A percentile compares a stretch with the other conserved stretches of the same genome.
phyloP scores from a whole-genome alignment of 2,888 invertebrate genomes.

The Busseola fusca region DNA sequence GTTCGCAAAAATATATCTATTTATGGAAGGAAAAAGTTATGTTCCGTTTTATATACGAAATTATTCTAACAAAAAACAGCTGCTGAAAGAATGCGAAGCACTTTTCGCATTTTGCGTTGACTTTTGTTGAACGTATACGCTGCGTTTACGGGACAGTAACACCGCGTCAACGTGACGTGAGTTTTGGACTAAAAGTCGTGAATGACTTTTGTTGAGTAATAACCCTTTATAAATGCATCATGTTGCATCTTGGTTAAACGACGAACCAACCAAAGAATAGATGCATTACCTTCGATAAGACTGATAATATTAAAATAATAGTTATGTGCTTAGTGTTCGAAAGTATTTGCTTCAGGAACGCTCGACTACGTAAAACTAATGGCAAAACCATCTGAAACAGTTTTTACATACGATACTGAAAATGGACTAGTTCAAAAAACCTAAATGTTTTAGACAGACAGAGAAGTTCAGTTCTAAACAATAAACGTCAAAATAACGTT shows the following conservation, averaged over 20 bases:
- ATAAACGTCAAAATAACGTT: neutral
- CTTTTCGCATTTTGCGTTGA: too few species aligned
- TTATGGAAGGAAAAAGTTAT: neutral
- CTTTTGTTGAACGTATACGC: too few species aligned
- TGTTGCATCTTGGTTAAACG: too few species aligned
- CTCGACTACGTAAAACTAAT: neutral
- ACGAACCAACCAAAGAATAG: too few species aligned
- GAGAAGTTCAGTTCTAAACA: neutral
- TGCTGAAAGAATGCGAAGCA: neutral
- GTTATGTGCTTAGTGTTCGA: too few species aligned
- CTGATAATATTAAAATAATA: too few species aligned
- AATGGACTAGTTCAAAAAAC: neutral
- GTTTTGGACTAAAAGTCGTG: too few species aligned
- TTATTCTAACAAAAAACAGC: neutral
- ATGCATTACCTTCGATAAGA: too few species aligned
- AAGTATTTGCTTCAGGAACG: too few species aligned
- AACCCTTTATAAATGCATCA: too few species aligned
- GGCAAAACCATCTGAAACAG: neutral
- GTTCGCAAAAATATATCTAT: conserved; percentile 3
- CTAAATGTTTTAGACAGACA: neutral
- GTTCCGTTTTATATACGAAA: neutral
- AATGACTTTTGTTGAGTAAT: too few species aligned
- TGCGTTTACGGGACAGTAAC: neutral
- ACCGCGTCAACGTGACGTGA: neutral
- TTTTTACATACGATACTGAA: neutral